These are phyloP conservation scores for Isaurus tuberculatus DNA, from an alignment of 92 coral and sea anemone genomes.

Conservation along the genomic window DNA sequence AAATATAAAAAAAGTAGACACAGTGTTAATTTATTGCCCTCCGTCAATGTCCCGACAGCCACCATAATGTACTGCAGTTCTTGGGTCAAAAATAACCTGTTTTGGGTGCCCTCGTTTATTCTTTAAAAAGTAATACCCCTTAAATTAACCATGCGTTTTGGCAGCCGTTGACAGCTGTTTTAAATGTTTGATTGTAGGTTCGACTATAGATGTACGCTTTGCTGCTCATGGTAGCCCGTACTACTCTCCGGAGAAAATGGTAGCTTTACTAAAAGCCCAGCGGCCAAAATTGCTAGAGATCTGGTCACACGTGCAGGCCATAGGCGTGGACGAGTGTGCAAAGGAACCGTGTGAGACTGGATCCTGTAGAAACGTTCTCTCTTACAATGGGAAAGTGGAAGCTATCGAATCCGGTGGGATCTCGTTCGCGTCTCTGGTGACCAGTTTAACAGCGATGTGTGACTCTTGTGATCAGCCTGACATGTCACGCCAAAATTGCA, in stretches of 20 bases:
- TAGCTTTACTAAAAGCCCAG: slow-evolving; percentile 73
- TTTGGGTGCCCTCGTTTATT: no score
- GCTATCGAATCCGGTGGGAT: slow-evolving; percentile 63
- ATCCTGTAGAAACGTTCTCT: slow-evolving; percentile 73
- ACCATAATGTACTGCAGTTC: no score
- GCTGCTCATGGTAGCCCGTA: slow-evolving; percentile 99
- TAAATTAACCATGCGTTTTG: no score
- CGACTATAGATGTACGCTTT: slow-evolving; percentile 80
- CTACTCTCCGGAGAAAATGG: slow-evolving; percentile 84
- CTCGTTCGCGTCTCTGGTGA: slow-evolving; percentile 80
- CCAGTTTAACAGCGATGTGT: slow-evolving; percentile 67
- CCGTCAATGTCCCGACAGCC: no score
- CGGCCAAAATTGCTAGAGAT: slow-evolving; percentile 47
- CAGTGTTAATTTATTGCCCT: no score
- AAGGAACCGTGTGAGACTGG: slow-evolving; percentile 82
- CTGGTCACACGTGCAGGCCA: slow-evolving; percentile 46
- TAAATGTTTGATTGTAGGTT: background rate
- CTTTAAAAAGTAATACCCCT: no score
- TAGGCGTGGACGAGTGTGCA: slow-evolving; percentile 91
- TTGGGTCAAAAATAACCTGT: no score
- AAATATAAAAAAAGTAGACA: no score
- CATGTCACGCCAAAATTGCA: slow-evolving; percentile 53
- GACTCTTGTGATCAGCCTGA: slow-evolving; percentile 66
- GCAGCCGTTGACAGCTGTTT: background rate
- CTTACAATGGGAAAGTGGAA: slow-evolving; percentile 75